Conservation (phyloP, 2,113 vertebrate species). For the Halichoeres trimaculatus region DNA sequence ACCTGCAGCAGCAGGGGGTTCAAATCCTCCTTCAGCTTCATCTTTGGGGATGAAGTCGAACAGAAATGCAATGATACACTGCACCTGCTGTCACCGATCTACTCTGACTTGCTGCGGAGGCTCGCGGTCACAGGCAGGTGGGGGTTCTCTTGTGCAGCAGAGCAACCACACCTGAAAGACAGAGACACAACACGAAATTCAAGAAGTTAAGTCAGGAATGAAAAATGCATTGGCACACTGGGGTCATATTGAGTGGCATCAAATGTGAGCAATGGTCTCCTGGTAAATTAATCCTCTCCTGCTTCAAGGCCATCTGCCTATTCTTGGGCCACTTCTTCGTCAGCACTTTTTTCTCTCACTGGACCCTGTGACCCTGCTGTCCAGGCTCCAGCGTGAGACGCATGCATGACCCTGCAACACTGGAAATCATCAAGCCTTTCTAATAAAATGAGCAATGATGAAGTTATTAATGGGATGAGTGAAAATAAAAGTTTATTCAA, state of each 20-base stretch:
- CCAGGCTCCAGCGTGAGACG: neutral
- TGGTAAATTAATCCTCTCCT: slow-evolving; percentile 45
- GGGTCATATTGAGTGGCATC: slow-evolving; percentile 1
- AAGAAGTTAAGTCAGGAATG: slow-evolving; percentile 15
- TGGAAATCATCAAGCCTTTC: neutral
- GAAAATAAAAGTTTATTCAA: no score
- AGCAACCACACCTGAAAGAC: slow-evolving; percentile 54
- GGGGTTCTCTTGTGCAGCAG: slow-evolving; percentile 15
- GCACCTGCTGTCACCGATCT: slow-evolving; percentile 11
- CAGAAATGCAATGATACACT: neutral
- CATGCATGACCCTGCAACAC: neutral
- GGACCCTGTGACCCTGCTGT: slow-evolving; percentile 3
- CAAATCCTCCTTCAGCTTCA: slow-evolving; percentile 96
- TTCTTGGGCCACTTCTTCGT: slow-evolving; percentile 42
- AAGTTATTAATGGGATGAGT: no score
- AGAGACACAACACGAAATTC: slow-evolving; percentile 29
- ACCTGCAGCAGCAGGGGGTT: slow-evolving; percentile 92
- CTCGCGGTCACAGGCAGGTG: neutral
- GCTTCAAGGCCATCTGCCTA: slow-evolving; percentile 30
- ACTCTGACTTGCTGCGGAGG: slow-evolving; percentile 1
- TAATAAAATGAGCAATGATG: neutral
- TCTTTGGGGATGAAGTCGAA: slow-evolving; percentile 71
- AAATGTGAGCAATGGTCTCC: slow-evolving; percentile 11
- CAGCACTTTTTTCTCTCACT: slow-evolving; percentile 32
- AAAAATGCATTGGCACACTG: slow-evolving; percentile 25